Conservation (phyloP, 2,113 vertebrate species). For the Chionomys nivalis region DNA sequence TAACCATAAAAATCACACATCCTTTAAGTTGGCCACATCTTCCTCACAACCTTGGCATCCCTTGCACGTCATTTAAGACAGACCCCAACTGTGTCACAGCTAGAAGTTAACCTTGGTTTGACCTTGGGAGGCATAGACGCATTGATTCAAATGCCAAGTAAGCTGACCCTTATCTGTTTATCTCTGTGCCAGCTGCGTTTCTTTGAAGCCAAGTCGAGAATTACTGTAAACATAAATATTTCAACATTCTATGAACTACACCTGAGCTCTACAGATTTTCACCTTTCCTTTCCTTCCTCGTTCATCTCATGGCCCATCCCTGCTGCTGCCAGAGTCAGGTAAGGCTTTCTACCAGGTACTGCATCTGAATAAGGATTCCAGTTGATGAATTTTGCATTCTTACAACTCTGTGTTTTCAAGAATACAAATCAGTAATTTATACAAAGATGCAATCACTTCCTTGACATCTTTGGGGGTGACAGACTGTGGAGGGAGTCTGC, state of each 20-base stretch:
- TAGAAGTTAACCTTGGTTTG: neutral
- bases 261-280: neutral
- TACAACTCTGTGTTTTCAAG: neutral
- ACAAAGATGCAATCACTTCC: neutral
- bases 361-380: rapidly evolving
- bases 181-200: neutral
- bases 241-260: neutral
- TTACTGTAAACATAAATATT: neutral
- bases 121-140: neutral
- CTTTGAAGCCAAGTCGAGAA: neutral
- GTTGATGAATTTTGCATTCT: neutral
- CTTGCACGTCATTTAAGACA: neutral
- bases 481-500: neutral
- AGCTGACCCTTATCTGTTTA: neutral
- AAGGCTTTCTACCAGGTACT: neutral
- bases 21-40: neutral
- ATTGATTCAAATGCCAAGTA: neutral
- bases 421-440: neutral
- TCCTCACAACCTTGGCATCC: neutral
- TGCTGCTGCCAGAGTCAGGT: neutral
- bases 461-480: too few species aligned
- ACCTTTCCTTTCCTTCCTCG: neutral
- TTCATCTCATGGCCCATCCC: rapidly evolving
- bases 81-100: neutral
- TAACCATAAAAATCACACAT: neutral